Conservation (phyloP, 2,113 vertebrate genomes). For the Genyomyrus donnyi region DNA sequence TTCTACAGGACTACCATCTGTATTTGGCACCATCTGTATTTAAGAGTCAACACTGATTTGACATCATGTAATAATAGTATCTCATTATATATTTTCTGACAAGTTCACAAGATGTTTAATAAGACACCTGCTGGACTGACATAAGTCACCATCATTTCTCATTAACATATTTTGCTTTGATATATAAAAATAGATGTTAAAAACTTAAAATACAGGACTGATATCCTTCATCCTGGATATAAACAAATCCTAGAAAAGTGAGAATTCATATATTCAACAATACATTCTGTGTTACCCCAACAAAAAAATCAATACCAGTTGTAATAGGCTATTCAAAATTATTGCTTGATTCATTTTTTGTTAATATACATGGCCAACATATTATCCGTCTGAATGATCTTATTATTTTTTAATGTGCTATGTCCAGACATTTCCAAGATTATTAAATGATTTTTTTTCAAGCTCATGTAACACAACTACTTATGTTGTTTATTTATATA, state of each 20-base stretch:
- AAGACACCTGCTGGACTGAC: not conserved
- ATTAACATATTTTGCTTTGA: not conserved
- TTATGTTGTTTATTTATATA: not conserved
- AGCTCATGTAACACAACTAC: not conserved
- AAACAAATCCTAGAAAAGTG: not conserved
- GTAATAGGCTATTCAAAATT: not conserved
- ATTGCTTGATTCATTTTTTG: not conserved
- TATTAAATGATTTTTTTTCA: not conserved
- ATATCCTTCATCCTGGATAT: not conserved
- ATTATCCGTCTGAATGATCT: not conserved
- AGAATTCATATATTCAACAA: not conserved
- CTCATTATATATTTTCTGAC: not conserved
- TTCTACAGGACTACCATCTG: not conserved
- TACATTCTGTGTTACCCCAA: not conserved
- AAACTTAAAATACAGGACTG: not conserved
- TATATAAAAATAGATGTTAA: not conserved
- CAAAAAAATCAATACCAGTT: not conserved
- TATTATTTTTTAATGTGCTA: not conserved
- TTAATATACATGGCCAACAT: not conserved
- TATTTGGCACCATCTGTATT: not conserved
- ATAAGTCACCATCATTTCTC: not conserved
- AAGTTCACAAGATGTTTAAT: not conserved
- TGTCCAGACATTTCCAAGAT: constrained; percentile 1
- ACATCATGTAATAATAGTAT: not conserved
- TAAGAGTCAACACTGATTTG: not conserved